phyloP scores from a whole-genome alignment of 2,888 invertebrate genomes.

The Tenthredo scrophulariae region DNA sequence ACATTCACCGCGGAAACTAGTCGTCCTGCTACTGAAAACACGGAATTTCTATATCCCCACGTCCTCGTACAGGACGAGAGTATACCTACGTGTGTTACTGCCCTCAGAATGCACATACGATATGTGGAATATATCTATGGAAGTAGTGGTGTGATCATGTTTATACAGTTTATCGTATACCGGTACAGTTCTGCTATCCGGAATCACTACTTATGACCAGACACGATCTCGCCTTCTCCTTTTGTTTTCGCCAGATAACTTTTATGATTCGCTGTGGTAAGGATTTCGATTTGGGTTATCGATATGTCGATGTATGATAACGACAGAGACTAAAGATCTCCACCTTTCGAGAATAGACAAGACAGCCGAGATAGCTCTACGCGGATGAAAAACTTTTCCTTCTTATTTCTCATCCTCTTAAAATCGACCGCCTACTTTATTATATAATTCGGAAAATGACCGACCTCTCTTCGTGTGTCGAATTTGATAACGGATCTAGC shows the following conservation, averaged over 20 bases:
- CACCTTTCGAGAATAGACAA: slow-evolving; percentile 41
- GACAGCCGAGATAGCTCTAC: neutral
- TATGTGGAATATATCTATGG: slow-evolving; percentile 2
- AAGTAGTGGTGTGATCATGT: slow-evolving; percentile 15
- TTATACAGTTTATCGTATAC: slow-evolving; percentile 44
- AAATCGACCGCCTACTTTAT: neutral
- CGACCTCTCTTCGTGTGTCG: neutral
- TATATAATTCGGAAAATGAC: neutral
- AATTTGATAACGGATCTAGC: neutral
- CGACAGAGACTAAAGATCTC: slow-evolving; percentile 48
- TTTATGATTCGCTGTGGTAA: slow-evolving; percentile 67
- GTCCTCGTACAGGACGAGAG: slow-evolving; percentile 4
- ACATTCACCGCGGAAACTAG: slow-evolving; percentile 26
- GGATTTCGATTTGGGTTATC: slow-evolving; percentile 70
- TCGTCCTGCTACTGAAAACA: slow-evolving; percentile 48
- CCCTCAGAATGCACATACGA: neutral
- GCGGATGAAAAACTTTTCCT: slow-evolving; percentile 4
- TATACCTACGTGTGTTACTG: slow-evolving; percentile 8
- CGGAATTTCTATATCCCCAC: slow-evolving; percentile 10
- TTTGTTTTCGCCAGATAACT: slow-evolving; percentile 68
- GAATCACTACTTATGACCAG: slow-evolving; percentile 74
- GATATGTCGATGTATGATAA: slow-evolving; percentile 57
- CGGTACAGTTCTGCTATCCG: slow-evolving; percentile 59
- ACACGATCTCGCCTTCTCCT: slow-evolving; percentile 68
- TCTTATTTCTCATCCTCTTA: neutral